phyloP scores from a whole-genome alignment of 2,113 vertebrate species.

The Mesembrinibis cayennensis region DNA sequence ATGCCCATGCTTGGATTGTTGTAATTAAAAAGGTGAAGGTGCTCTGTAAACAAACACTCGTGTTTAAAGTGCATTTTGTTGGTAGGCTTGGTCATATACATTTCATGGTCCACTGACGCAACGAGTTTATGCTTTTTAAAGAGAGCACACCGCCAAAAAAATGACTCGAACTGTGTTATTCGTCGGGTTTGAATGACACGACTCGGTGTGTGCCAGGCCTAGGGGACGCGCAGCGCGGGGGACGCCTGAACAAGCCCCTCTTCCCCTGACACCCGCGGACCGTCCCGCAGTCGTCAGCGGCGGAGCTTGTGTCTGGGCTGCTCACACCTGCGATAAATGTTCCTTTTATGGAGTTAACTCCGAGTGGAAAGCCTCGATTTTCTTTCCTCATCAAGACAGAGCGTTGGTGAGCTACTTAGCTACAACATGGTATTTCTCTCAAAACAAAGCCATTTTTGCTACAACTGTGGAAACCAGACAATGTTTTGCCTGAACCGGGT shows the following conservation, averaged over 20 bases:
- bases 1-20: background rate
- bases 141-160: background rate
- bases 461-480: background rate
- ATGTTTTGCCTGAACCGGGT: background rate
- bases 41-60: background rate
- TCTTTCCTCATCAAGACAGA: background rate
- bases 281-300: fast-evolving
- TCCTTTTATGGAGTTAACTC: background rate
- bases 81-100: background rate
- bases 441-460: background rate
- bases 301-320: background rate
- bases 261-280: background rate
- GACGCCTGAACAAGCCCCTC: background rate
- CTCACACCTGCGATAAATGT: background rate
- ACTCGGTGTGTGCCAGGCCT: fast-evolving
- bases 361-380: background rate
- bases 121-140: background rate
- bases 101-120: background rate
- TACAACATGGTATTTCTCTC: background rate
- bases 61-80: background rate
- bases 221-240: background rate
- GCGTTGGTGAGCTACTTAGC: background rate
- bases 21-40: constrained; percentile 25
- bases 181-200: background rate
- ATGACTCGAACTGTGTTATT: background rate